A percentile compares a stretch with the other conserved stretches of the same genome.
Evolutionary conservation across 2,797 vertebrate genomes (phyloP).

Genomic region (Onychomys leucogaster): DNA sequence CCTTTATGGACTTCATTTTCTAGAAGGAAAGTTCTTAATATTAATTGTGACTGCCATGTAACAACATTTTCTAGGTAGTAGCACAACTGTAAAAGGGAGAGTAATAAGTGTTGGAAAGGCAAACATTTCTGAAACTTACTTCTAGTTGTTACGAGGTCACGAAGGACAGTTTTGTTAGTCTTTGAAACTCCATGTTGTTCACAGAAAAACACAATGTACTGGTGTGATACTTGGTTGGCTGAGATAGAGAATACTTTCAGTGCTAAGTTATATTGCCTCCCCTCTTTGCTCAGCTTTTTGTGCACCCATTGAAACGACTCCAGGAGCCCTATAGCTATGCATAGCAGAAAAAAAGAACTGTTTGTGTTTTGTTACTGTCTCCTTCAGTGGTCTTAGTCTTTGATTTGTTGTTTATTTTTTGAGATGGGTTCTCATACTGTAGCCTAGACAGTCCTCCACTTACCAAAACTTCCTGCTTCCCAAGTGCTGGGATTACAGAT

Average conservation of each 20-base stretch:
- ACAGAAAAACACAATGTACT: neutral
- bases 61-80: neutral
- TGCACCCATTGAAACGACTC: neutral
- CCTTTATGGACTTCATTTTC: conserved; percentile 34
- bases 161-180: neutral
- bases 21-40: conserved; percentile 32
- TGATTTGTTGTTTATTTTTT: neutral
- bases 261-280: neutral
- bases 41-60: neutral
- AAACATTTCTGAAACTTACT: neutral
- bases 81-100: neutral
- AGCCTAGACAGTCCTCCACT: neutral
- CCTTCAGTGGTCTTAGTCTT: neutral
- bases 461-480: neutral
- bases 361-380: conserved; percentile 19
- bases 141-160: neutral
- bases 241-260: neutral
- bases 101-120: neutral
- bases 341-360: neutral
- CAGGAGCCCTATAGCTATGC: neutral
- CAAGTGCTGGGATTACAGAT: neutral
- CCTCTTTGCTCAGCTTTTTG: neutral
- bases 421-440: neutral
- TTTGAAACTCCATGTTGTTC: neutral
- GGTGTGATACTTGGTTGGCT: neutral